Evolutionary conservation across 2,797 vertebrate species (phyloP).

Genomic region (Monodelphis domestica): DNA sequence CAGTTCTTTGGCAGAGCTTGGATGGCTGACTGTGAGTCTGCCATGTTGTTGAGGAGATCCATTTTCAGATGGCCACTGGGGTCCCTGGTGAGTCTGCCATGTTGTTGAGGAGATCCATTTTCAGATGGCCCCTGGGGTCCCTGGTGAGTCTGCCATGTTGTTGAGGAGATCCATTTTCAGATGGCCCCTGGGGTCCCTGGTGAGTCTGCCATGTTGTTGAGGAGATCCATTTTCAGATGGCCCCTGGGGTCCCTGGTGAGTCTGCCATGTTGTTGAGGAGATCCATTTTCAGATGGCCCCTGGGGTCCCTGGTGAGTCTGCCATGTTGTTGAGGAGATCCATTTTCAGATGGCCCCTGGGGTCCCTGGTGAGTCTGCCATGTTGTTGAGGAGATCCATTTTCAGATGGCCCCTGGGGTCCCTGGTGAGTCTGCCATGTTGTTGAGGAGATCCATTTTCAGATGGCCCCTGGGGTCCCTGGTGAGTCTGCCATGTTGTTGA

Average conservation of each 20-base stretch:
- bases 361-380: neutral
- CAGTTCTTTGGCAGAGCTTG: neutral
- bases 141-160: neutral
- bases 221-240: neutral
- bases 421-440: neutral
- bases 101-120: neutral
- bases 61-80: neutral
- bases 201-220: neutral
- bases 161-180: neutral
- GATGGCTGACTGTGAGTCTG: neutral
- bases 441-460: neutral
- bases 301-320: too few relatives aligned
- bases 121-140: neutral
- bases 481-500: neutral
- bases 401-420: neutral
- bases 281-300: neutral
- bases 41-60: neutral
- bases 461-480: neutral
- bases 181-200: neutral
- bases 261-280: neutral
- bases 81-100: neutral
- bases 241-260: too few relatives aligned
- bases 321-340: neutral
- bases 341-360: neutral
- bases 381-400: neutral